Evolutionary conservation across 2,888 invertebrate genomes (phyloP), one percentile per base, ranked within the genome.

Genomic region (Busseola fusca): DNA sequence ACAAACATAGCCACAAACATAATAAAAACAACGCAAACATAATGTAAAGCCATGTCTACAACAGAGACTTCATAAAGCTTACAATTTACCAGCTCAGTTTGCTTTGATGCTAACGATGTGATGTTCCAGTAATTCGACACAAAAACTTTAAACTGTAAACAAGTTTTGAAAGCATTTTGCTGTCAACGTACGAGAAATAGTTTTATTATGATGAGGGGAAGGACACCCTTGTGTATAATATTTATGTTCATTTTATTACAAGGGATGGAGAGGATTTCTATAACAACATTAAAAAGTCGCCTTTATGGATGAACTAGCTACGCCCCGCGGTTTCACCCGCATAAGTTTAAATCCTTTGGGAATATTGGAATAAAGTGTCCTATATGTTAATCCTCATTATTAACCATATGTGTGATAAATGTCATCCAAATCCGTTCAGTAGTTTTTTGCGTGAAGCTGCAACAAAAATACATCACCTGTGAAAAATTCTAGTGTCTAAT

Each of bases 91-190:
- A 1, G 6, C 27, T 34, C 40, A n/a, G n/a, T 34, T 34, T 34
- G 7, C 50, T 45, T 64, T 25, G 14, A 45, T 14, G 12, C 37
- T 50, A 50, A 69, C 69, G 37, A 58, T 25, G 25, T 56, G 10
- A 45, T 48, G 37, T 60, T 50, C 48, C 16, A 70, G 70, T 70
- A 76, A 76, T 64, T 65, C 45, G 4, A 45, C 18, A 42, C 72
- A 48, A 69, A 54, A 64, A 64, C 59, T 45, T 71, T 59, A 42
- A 48, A 54, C 21, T 3, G 12, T 59, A 54, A 21, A 48, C 12
- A 76, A 76, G 57, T 65, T 78, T 63, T 72, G 63, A 78, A 72
- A 76, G 62, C 48, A 40, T 78, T 78, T 34, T 63, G 21, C 45
- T 78, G 62, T 65, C 65, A 66, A 50, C 65, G 57, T 57, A 42